Conservation (phyloP, 2,797 vertebrate species). For the Ispidina picta region DNA sequence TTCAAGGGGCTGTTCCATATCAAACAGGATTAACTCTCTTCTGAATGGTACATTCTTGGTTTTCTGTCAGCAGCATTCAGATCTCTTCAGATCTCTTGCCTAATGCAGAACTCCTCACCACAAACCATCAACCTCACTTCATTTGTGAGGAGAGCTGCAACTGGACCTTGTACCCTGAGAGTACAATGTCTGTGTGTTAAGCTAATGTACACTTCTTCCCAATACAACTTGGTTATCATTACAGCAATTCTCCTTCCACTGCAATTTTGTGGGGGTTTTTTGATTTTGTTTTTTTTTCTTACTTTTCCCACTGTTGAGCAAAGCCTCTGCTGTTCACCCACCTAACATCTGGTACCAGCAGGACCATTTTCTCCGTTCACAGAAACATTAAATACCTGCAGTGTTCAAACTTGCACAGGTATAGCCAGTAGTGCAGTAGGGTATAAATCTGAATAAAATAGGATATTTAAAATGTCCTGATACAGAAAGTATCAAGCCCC, state of each 20-base stretch:
- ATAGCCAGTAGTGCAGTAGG: not conserved
- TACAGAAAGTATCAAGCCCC: not conserved
- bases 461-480: not conserved
- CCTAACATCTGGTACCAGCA: accelerated
- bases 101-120: constrained; percentile 31
- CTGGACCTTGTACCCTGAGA: constrained; percentile 31
- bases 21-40: constrained; percentile 45
- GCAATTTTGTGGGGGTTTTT: too few relatives aligned
- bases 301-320: not conserved
- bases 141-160: constrained; percentile 44
- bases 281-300: not conserved
- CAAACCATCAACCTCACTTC: constrained; percentile 43
- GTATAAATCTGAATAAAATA: too few relatives aligned
- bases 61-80: constrained; percentile 13
- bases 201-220: not conserved
- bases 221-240: not conserved
- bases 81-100: not conserved
- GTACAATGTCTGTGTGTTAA: not conserved
- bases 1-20: constrained; percentile 8
- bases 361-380: not conserved
- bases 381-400: not conserved
- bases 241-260: not conserved
- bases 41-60: constrained; percentile 20
- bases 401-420: not conserved
- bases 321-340: not conserved